These are phyloP conservation scores for Lamproptera curius DNA, from an alignment of 2,888 invertebrate genomes.

Conservation along the genomic window DNA sequence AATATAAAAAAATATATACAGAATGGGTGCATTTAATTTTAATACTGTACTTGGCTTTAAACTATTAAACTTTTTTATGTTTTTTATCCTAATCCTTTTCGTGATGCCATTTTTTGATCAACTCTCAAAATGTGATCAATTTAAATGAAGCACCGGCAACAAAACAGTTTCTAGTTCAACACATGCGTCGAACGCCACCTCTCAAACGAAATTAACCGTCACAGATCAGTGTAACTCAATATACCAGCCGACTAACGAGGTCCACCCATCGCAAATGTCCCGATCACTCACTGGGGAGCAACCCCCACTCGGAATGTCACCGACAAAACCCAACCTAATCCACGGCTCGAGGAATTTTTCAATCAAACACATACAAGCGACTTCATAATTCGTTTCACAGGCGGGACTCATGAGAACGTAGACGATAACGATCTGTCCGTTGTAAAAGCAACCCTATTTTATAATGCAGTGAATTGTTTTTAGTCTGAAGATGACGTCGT, in stretches of 20 bases:
- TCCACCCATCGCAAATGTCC: conserved; percentile 5
- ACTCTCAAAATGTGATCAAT: background rate
- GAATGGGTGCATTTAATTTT: too few species aligned
- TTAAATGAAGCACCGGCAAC: background rate
- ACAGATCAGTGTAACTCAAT: background rate
- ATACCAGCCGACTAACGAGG: background rate
- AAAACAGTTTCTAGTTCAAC: too few species aligned
- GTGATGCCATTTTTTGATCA: too few species aligned
- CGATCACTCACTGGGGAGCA: conserved; percentile 33
- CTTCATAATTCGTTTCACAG: conserved; percentile 60
- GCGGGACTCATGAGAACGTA: conserved; percentile 41
- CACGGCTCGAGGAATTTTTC: conserved; percentile 64
- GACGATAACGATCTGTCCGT: conserved; percentile 46
- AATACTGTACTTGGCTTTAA: too few species aligned
- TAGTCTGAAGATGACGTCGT: conserved; percentile 18
- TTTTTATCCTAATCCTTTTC: too few species aligned
- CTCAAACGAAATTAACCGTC: background rate
- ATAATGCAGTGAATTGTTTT: conserved; percentile 19
- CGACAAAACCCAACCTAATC: conserved; percentile 53
- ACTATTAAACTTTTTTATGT: too few species aligned
- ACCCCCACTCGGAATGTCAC: conserved; percentile 52
- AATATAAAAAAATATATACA: too few species aligned
- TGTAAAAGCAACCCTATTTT: conserved; percentile 29
- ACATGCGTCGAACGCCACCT: too few species aligned
- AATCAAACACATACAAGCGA: conserved; percentile 62